These are phyloP conservation scores for Drosophila eohydei DNA, from an alignment of 2,888 invertebrate genomes.

Conservation along the genomic window DNA sequence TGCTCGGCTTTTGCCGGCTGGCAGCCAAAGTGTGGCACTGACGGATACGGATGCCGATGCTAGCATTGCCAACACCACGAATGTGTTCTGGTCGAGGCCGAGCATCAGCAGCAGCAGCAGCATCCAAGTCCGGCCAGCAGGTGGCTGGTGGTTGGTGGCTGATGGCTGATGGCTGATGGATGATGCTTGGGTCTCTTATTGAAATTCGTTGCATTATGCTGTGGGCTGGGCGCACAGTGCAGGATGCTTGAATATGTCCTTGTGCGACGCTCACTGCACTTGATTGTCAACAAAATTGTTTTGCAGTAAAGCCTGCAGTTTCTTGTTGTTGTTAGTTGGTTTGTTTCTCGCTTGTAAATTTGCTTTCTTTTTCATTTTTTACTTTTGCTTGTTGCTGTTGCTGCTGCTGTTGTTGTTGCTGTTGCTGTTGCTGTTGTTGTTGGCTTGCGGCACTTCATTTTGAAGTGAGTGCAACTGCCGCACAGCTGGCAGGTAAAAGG, in stretches of 20 bases:
- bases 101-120: slow-evolving; percentile 17
- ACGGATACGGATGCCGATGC: slow-evolving; percentile 63
- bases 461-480: slow-evolving; percentile 69
- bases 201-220: slow-evolving; percentile 79
- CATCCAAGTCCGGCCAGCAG: slow-evolving; percentile 36
- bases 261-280: slow-evolving; percentile 69
- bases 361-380: slow-evolving; percentile 7
- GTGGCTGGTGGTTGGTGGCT: slow-evolving; percentile 9
- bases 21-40: slow-evolving; percentile 37
- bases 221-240: slow-evolving; percentile 28
- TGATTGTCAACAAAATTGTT: slow-evolving; percentile 79
- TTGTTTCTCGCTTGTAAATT: slow-evolving; percentile 11
- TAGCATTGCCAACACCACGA: slow-evolving; percentile 45
- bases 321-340: slow-evolving; percentile 27
- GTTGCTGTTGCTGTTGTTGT: slow-evolving; percentile 1
- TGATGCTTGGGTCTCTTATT: slow-evolving; percentile 56
- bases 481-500: slow-evolving; percentile 66
- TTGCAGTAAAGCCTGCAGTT: slow-evolving; percentile 44
- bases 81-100: slow-evolving; percentile 66
- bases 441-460: slow-evolving; percentile 52
- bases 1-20: slow-evolving; percentile 26
- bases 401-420: slow-evolving; percentile 5
- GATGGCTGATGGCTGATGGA: slow-evolving; percentile 26
- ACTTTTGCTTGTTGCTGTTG: neutral
- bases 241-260: slow-evolving; percentile 63